Percentiles rank a stretch among this genome's conserved stretches.
These are phyloP conservation scores for Himalopsyche anomala DNA, from an alignment of 2,888 invertebrate genomes.

Conservation along the genomic window DNA sequence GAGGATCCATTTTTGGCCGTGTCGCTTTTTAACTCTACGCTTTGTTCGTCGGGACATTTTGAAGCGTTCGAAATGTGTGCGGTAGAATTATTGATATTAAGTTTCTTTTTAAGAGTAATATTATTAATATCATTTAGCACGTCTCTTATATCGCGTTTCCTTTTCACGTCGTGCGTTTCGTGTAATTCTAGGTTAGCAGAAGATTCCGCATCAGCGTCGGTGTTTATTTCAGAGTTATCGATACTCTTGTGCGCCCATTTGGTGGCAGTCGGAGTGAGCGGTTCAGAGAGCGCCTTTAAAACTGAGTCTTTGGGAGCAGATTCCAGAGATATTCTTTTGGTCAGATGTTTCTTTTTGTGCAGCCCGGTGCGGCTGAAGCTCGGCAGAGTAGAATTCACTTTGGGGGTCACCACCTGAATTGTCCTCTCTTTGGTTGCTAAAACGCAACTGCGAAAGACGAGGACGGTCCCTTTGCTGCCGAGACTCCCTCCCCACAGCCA, in stretches of 20 bases:
- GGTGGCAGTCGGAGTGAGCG: conserved; percentile 65
- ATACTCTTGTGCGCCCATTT: conserved; percentile 70
- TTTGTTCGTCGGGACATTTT: conserved; percentile 67
- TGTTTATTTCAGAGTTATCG: conserved; percentile 67
- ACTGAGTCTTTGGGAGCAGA: conserved; percentile 71
- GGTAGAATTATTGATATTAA: conserved; percentile 75
- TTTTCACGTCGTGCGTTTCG: conserved; percentile 63
- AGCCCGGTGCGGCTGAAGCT: conserved; percentile 70
- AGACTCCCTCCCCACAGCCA: conserved; percentile 79
- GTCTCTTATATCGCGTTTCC: conserved; percentile 74
- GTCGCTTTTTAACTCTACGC: conserved; percentile 41
- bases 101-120: conserved; percentile 74
- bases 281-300: background rate
- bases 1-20: conserved; percentile 47
- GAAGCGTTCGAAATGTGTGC: conserved; percentile 72
- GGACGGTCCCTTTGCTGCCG: conserved; percentile 80
- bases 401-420: conserved; percentile 74
- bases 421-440: conserved; percentile 71
- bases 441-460: conserved; percentile 82
- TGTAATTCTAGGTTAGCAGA: background rate
- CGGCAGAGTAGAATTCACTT: conserved; percentile 65
- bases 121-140: conserved; percentile 74
- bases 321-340: conserved; percentile 67
- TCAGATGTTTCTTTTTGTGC: conserved; percentile 70
- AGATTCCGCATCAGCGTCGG: conserved; percentile 51